These are phyloP conservation scores for Antheraea yamamai DNA, from an alignment of 2,888 invertebrate species.

Conservation along the genomic window DNA sequence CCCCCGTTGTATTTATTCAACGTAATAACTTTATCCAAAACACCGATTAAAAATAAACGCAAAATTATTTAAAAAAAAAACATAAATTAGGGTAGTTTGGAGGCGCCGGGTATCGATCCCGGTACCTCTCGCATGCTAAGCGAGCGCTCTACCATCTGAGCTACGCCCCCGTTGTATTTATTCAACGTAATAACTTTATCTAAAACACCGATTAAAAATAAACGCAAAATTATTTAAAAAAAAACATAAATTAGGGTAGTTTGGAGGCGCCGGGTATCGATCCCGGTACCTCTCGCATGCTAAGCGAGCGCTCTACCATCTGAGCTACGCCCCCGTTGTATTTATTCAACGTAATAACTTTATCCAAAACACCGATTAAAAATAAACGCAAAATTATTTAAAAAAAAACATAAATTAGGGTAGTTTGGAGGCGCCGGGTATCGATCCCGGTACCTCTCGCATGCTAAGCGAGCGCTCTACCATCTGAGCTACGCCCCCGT, in stretches of 20 bases:
- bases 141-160: constrained; percentile 81
- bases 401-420: constrained; percentile 25
- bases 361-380: neutral
- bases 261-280: constrained; percentile 82
- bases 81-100: constrained; percentile 13
- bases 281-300: constrained; percentile 82
- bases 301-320: constrained; percentile 83
- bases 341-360: neutral
- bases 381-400: neutral
- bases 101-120: constrained; percentile 56
- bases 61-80: too few species aligned
- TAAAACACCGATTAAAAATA: neutral
- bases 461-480: constrained; percentile 83
- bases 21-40: constrained; percentile 5
- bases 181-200: neutral
- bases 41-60: too few species aligned
- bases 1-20: constrained; percentile 24
- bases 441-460: constrained; percentile 83
- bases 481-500: constrained; percentile 73
- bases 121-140: constrained; percentile 82
- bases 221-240: neutral
- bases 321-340: constrained; percentile 77
- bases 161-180: constrained; percentile 31
- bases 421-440: constrained; percentile 78
- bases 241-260: constrained; percentile 19